Evolutionary conservation across 2,797 vertebrate genomes (phyloP).

Genomic region (Erithacus rubecula): DNA sequence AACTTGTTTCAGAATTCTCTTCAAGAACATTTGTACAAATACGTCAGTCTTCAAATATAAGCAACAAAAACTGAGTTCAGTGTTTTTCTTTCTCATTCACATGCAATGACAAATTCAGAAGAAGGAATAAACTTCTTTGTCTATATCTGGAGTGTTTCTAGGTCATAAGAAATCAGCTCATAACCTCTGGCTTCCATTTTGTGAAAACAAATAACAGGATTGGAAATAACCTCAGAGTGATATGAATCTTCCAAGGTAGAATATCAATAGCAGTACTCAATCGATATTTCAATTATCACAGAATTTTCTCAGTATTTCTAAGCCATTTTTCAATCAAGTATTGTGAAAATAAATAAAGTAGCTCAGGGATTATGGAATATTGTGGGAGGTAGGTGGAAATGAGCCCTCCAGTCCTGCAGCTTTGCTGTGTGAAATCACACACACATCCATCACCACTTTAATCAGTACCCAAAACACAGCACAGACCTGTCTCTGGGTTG

Average conservation of each 20-base stretch:
- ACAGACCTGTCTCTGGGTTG: not conserved
- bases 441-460: not conserved
- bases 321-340: conserved; percentile 63
- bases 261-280: conserved; percentile 52
- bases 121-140: not conserved
- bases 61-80: not conserved
- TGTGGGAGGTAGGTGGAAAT: not conserved
- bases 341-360: conserved; percentile 43
- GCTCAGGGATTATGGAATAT: conserved; percentile 33
- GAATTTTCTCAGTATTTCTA: conserved; percentile 55
- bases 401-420: not conserved
- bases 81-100: not conserved
- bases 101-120: not conserved
- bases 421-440: not conserved
- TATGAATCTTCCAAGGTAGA: conserved; percentile 30
- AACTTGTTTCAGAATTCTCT: not conserved
- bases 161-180: conserved; percentile 43
- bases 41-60: not conserved
- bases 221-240: conserved; percentile 35
- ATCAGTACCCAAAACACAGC: not conserved
- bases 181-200: conserved; percentile 67
- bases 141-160: conserved; percentile 6
- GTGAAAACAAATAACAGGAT: conserved; percentile 59
- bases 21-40: not conserved
- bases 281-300: conserved; percentile 67